Base-by-base conservation (phyloP, 2,888 invertebrate genomes). In the Allophyes oxyacanthae region DNA sequence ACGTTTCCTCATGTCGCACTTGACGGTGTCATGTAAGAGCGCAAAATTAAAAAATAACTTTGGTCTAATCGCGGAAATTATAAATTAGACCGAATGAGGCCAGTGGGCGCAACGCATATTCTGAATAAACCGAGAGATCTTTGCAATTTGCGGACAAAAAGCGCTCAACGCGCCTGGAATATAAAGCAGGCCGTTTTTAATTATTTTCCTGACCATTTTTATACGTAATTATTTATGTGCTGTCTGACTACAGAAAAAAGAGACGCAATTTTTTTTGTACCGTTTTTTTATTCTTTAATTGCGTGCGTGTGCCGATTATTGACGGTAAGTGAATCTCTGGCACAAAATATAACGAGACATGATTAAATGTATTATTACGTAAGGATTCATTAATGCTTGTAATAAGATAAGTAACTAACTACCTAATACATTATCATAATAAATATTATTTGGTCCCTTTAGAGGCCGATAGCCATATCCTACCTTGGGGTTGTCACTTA, bases 101-200 rank as follows among this genome's bases (percentile, higher is more conserved):
- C 75, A 62, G 56, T 58, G 66, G 62, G 62, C 67, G 65, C 71
- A 73, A 66, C 63, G 70, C 78, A 79, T 80, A 81, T 77, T 81
- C 75, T 77, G 80, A 75, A 82, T 78, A 82, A 84, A 76, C 81
- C 72, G 64, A 56, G 69, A 77, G 82, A 83, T 85, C 83, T 82
- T 83, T 69, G 80, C 83, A 86, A 86, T 88, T 87, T 85, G 85
- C 72, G 84, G 83, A 83, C 84, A 85, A 87, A 76, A 86, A 83
- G 79, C 74, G 78, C 63, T 81, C 66, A 78, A 78, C 82, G 82
- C 78, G 79, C 62, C 77, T 51, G 40, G 87, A 86, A 87, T 87
- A 84, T 84, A 84, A 87, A 88, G 77, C 82, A 81, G 85, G 65
- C 68, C 61, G 77, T 79, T 84, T 86, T 84, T 86, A 83, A 86